Base-by-base conservation (phyloP, 2,888 invertebrate genomes). In the Tachina fera region DNA sequence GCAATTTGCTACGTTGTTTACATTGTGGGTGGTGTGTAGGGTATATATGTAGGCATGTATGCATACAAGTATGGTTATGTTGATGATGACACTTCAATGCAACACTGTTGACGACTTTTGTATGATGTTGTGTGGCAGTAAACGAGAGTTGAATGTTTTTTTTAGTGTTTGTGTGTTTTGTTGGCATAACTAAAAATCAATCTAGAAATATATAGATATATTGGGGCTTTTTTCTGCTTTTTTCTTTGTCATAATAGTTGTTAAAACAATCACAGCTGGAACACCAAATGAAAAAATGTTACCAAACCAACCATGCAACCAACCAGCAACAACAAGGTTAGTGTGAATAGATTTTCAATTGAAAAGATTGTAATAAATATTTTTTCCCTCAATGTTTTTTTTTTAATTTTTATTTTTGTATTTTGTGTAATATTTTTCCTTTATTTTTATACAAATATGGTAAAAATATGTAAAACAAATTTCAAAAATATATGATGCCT, bases 71-170 rank as follows among this genome's bases (percentile, higher is more conserved):
- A 47, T 84, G 77, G 31, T 63, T 70, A 81, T 74, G 70, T 51
- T 82, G 76, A 84, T 68, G 72, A 77, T 84, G 85, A 82, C 85
- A 85, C 74, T 82, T 85, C 82, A 81, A 82, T 85, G 84, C 70
- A 81, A 85, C 58, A 74, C 74, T 78, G 74, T 70, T 78, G 78
- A 78, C 70, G 68, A 61, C 82, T 78, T n/a, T 51, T 31, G 47
- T 68, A 16, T 71, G 47, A 14, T 45, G 6, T 53, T 45, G n/a
- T 56, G 60, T 47, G 31, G n/a, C 68, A 72, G 51, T 22, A 45
- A 68, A 68, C 45, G 31, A 58, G 47, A 41, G n/a, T 47, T 8
- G 31, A 47, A 53, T 16, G 53, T 9, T 41, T 39, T 19, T 60
- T 16, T 31, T 0, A 0, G 31, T 31, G 31, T 31, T 5, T 5